phyloP scores from a whole-genome alignment of 2,113 vertebrate species.

The Dasyprocta punctata region DNA sequence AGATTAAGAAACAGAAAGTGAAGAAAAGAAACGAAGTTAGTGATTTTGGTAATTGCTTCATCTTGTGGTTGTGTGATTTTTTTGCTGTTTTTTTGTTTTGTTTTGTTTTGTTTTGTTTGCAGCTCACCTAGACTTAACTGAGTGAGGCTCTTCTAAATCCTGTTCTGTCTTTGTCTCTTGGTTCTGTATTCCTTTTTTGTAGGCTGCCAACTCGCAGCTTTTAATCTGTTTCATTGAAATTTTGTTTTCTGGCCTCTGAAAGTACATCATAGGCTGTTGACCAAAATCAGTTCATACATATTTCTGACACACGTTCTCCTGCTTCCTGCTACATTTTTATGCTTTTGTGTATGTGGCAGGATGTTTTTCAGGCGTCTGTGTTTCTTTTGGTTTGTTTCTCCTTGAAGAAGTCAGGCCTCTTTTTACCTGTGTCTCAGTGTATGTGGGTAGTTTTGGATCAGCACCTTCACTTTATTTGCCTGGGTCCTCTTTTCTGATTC shows the following conservation, averaged over 20 bases:
- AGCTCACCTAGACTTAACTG: not conserved
- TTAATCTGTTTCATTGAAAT: not conserved
- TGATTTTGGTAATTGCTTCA: not conserved
- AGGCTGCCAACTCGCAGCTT: not conserved
- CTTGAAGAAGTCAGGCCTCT: not conserved
- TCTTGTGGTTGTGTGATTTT: not conserved
- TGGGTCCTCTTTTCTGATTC: not conserved
- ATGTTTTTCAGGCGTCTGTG: not conserved
- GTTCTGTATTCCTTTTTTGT: not conserved
- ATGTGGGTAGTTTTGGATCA: not conserved
- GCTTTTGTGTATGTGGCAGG: not conserved
- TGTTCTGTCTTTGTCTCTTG: not conserved
- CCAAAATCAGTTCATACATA: not conserved
- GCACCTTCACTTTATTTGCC: accelerated
- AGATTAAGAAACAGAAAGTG: not conserved
- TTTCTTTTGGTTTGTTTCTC: not conserved
- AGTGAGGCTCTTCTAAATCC: not conserved
- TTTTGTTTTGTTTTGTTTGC: too few species aligned
- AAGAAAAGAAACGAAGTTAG: not conserved
- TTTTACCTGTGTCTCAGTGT: not conserved
- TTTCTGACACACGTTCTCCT: not conserved
- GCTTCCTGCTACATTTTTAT: not conserved
- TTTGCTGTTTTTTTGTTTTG: not conserved
- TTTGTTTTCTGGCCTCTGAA: not conserved
- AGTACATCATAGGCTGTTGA: not conserved